These are phyloP conservation scores for Lithophane socia DNA, from an alignment of 2,888 invertebrate genomes.

Conservation along the genomic window DNA sequence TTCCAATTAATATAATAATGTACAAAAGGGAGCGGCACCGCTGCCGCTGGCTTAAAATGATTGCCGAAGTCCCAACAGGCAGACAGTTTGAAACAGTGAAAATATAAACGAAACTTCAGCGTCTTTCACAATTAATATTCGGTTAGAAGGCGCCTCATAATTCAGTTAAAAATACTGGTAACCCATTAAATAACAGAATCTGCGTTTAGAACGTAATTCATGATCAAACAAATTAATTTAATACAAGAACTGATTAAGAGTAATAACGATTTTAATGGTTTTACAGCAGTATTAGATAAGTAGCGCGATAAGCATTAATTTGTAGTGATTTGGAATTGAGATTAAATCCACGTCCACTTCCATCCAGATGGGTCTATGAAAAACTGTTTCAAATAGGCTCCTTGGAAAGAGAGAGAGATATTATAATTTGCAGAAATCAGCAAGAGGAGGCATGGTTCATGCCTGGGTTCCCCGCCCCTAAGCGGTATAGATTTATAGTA, in stretches of 20 bases:
- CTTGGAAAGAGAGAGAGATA: background rate
- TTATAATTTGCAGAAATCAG: background rate
- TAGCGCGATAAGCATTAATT: constrained; percentile 18
- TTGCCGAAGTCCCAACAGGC: background rate
- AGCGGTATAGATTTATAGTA: background rate
- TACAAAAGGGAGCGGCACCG: too few species aligned
- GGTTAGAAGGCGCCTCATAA: background rate
- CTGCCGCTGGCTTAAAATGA: background rate
- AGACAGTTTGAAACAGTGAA: background rate
- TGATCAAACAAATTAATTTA: constrained; percentile 1
- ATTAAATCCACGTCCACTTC: background rate
- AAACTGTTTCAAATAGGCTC: background rate
- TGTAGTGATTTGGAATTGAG: background rate
- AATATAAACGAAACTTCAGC: background rate
- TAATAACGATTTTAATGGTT: constrained; percentile 18
- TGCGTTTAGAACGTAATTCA: constrained; percentile 8
- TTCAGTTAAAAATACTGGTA: background rate
- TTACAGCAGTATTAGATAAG: background rate
- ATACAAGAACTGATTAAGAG: constrained; percentile 8
- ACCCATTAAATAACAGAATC: constrained; percentile 3
- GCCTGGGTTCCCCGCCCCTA: background rate
- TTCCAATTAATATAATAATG: background rate
- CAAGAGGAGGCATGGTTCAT: too few species aligned
- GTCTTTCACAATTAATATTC: background rate
- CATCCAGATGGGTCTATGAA: background rate